These are phyloP conservation scores for Eurosta solidaginis DNA, from an alignment of 1,140 invertebrate genomes.

Conservation along the genomic window DNA sequence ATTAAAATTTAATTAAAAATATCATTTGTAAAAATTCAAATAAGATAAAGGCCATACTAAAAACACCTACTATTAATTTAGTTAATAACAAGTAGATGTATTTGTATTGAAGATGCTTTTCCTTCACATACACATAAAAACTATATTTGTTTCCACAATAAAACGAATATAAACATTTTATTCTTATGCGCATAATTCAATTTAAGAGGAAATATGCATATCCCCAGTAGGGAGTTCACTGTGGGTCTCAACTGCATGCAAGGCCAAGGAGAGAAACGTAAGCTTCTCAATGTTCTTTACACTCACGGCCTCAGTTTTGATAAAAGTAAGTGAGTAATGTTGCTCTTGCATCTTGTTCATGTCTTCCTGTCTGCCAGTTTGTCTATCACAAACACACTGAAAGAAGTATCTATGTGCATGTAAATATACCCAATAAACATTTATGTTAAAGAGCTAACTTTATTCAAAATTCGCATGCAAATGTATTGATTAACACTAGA, in stretches of 20 bases:
- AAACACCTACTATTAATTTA: no score
- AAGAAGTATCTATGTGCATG: background rate
- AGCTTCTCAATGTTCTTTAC: background rate
- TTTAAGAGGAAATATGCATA: constrained; percentile 17
- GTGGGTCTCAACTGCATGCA: background rate
- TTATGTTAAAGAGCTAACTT: no score
- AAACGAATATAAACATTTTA: background rate
- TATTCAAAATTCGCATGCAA: no score
- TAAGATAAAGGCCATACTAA: no score
- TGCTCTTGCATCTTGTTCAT: background rate
- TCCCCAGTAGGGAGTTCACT: background rate
- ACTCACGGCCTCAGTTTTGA: background rate
- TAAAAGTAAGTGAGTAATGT: background rate
- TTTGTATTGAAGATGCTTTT: no score
- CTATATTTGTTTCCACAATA: background rate
- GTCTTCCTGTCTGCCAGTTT: background rate
- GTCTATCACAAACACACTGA: background rate
- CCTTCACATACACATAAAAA: background rate
- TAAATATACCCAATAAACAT: no score
- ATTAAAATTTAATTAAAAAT: no score
- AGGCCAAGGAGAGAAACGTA: background rate
- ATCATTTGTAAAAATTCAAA: no score
- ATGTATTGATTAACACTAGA: no score
- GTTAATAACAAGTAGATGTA: no score
- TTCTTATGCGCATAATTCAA: constrained; percentile 6